Evolutionary conservation across 2,797 vertebrate genomes (phyloP).

Genomic region (Tapera naevia): DNA sequence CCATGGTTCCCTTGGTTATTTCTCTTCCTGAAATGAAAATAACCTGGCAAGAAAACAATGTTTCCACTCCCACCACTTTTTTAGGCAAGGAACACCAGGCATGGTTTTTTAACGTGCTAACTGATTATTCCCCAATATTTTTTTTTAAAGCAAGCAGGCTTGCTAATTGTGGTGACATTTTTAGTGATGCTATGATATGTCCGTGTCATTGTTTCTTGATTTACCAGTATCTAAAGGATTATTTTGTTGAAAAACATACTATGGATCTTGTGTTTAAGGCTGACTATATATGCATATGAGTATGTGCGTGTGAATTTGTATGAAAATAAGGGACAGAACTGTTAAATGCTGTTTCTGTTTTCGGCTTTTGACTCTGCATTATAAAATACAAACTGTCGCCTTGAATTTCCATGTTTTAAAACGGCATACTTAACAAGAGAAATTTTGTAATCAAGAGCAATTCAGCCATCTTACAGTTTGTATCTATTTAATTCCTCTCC

Average conservation of each 20-base stretch:
- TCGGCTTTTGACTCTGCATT: conserved; percentile 3
- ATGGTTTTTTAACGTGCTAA: background rate
- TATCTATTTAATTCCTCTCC: background rate
- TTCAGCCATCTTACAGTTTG: background rate
- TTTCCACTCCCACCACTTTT: conserved; percentile 35
- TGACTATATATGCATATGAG: background rate
- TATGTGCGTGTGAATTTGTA: conserved; percentile 2
- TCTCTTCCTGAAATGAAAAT: conserved; percentile 61
- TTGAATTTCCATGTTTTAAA: background rate
- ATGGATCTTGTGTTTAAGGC: background rate
- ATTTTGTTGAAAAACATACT: conserved; percentile 22
- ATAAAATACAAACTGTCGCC: conserved; percentile 3
- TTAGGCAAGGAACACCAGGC: conserved; percentile 10
- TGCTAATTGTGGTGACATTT: conserved; percentile 45
- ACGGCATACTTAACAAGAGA: background rate
- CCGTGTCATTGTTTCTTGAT: conserved; percentile 6
- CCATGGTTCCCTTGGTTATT: conserved; percentile 52
- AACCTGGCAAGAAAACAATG: conserved; percentile 65
- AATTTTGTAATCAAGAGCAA: background rate
- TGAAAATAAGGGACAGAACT: conserved; percentile 24
- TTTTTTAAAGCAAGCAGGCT: conserved; percentile 34
- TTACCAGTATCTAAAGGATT: conserved; percentile 32
- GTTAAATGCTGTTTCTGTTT: conserved; percentile 17
- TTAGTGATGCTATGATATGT: conserved; percentile 41
- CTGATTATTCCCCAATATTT: conserved; percentile 56